phyloP scores from a whole-genome alignment of 2,888 invertebrate genomes.

The Xylota sylvarum region DNA sequence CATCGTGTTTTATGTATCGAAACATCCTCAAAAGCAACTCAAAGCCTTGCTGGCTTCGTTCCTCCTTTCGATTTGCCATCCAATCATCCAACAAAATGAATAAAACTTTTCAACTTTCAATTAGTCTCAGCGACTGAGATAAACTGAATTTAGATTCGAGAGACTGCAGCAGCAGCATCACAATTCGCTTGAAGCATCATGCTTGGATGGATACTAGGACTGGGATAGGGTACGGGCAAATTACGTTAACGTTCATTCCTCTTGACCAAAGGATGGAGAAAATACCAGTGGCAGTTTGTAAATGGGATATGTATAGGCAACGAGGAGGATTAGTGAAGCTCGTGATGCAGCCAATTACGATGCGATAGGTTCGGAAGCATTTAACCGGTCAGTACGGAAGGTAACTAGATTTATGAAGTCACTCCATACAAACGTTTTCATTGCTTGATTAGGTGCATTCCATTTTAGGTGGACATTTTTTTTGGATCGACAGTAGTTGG shows the following conservation, averaged over 20 bases:
- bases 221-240: neutral
- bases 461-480: too few relatives aligned
- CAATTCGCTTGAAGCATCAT: slow-evolving; percentile 2
- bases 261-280: neutral
- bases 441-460: neutral
- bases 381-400: neutral
- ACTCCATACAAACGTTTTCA: neutral
- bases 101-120: slow-evolving; percentile 50
- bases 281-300: neutral
- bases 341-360: neutral
- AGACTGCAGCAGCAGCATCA: neutral
- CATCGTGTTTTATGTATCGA: slow-evolving; percentile 10
- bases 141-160: slow-evolving; percentile 4
- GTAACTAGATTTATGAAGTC: neutral
- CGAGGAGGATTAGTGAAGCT: neutral
- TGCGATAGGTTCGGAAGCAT: neutral
- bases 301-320: neutral
- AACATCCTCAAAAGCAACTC: neutral
- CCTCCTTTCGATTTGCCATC: slow-evolving; percentile 14
- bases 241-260: neutral
- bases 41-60: neutral
- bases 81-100: slow-evolving; percentile 43
- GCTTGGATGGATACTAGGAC: neutral
- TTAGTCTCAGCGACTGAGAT: slow-evolving; percentile 19
- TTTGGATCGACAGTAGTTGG: neutral